Percentiles rank a stretch among this genome's conserved stretches.
These are phyloP conservation scores for Onychostoma macrolepis DNA, from an alignment of 2,113 vertebrate species.

Conservation along the genomic window DNA sequence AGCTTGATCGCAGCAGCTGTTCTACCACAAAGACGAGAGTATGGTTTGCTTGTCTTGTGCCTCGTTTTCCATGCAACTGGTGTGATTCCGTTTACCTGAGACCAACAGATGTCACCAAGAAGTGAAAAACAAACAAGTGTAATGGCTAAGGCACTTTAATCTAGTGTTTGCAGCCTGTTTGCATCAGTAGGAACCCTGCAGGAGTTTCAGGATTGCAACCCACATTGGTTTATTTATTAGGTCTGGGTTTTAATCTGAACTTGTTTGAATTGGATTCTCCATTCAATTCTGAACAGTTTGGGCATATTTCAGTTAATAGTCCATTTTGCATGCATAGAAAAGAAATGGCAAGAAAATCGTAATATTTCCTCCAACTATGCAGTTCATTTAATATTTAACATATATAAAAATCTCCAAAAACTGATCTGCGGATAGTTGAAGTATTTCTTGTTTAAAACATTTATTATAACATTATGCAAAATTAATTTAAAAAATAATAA, in stretches of 20 bases:
- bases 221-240: background rate
- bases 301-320: background rate
- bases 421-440: background rate
- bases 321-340: background rate
- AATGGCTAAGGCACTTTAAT: background rate
- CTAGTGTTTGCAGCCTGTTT: constrained; percentile 10
- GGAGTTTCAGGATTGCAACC: background rate
- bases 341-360: background rate
- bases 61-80: constrained; percentile 24
- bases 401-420: background rate
- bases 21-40: constrained; percentile 7
- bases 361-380: background rate
- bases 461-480: background rate
- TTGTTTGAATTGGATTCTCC: background rate
- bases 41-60: background rate
- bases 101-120: constrained; percentile 36
- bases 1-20: constrained; percentile 50
- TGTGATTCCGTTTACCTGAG: constrained; percentile 38
- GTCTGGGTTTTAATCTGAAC: background rate
- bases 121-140: constrained; percentile 41
- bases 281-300: background rate
- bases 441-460: background rate
- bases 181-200: constrained; percentile 12
- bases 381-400: background rate
- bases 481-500: background rate